Evolutionary conservation across 2,888 invertebrate species (phyloP), one percentile per base, ranked within the genome.

Genomic region (Dynastes hyllus): DNA sequence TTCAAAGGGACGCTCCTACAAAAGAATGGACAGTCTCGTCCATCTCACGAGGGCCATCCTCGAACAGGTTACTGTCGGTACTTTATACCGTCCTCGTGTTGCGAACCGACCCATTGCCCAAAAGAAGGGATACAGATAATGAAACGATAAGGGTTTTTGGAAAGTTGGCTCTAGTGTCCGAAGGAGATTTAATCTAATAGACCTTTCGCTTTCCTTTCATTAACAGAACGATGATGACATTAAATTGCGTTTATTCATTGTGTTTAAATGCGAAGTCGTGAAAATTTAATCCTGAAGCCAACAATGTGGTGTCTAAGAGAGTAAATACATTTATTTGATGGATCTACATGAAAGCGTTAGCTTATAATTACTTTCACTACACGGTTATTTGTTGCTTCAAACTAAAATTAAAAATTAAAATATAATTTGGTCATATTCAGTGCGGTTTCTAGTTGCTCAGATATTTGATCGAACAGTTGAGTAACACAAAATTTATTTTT

Each of bases 121-220:
- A 58, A 22, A 13, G 22, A 6, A 22, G n/a, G 55, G 22, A 58
- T 58, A 22, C 55, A 58, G 55, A 58, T 58, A 58, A 58, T 5
- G 55, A 58, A 5, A 22, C 55, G 16, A 22, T 22, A 16, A 58
- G 55, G 55, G 55, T 58, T 58, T 58, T 16, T 16, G 1, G 22
- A 6, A 58, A 58, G 6, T 22, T 22, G 11, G 55, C 55, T 22
- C 22, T 16, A 27, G 13, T 58, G 55, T 58, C 55, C 55, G 8
- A 22, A 55, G 55, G 55, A 45, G 45, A 58, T 58, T 58, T 22
- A 58, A 22, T 58, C 55, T 22, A 58, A 58, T 55, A n/a, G 55
- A 55, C 16, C 55, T 16, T 22, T 8, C 53, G 16, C 55, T 58
- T 22, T 58, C 55, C 55, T 58, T 58, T 58, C 55, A 58, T 58